A percentile compares a stretch with the other conserved stretches of the same genome.
Evolutionary conservation across 2,888 invertebrate genomes (phyloP).

Genomic region (Drosophila nigricruria): DNA sequence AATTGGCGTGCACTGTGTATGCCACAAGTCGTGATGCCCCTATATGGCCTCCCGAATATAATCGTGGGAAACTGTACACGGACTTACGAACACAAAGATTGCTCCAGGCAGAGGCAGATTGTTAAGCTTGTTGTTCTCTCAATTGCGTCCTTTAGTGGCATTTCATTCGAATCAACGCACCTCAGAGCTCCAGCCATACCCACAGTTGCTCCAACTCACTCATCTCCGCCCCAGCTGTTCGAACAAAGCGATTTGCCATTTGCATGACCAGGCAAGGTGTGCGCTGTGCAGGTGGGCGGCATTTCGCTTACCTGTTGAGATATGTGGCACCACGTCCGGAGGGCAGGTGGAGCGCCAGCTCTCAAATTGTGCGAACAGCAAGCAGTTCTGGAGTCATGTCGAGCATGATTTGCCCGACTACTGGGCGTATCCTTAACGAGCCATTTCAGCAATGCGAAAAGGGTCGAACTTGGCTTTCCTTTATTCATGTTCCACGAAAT

Average conservation of each 20-base stretch:
- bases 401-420: slow-evolving; percentile 55
- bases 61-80: slow-evolving; percentile 32
- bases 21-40: slow-evolving; percentile 4
- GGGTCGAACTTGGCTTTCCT: neutral
- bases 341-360: slow-evolving; percentile 33
- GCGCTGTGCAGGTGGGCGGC: slow-evolving; percentile 36
- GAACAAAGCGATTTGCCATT: slow-evolving; percentile 50
- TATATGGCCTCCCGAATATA: slow-evolving; percentile 13
- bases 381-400: slow-evolving; percentile 53
- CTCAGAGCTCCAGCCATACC: neutral
- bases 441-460: slow-evolving; percentile 13
- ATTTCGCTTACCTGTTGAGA: slow-evolving; percentile 65
- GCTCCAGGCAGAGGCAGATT: slow-evolving; percentile 56
- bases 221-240: slow-evolving; percentile 4
- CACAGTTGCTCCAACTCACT: neutral
- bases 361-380: slow-evolving; percentile 60
- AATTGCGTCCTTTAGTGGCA: slow-evolving; percentile 72
- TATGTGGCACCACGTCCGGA: slow-evolving; percentile 30
- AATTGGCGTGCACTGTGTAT: slow-evolving; percentile 46
- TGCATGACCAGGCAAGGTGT: slow-evolving; percentile 37
- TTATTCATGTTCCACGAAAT: neutral
- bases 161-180: slow-evolving; percentile 51
- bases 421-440: slow-evolving; percentile 20
- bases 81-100: slow-evolving; percentile 30
- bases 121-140: slow-evolving; percentile 77